Percentiles rank a stretch among this genome's conserved stretches.
These are phyloP conservation scores for Cydia splendana DNA, from an alignment of 1,140 invertebrate species.

Conservation along the genomic window DNA sequence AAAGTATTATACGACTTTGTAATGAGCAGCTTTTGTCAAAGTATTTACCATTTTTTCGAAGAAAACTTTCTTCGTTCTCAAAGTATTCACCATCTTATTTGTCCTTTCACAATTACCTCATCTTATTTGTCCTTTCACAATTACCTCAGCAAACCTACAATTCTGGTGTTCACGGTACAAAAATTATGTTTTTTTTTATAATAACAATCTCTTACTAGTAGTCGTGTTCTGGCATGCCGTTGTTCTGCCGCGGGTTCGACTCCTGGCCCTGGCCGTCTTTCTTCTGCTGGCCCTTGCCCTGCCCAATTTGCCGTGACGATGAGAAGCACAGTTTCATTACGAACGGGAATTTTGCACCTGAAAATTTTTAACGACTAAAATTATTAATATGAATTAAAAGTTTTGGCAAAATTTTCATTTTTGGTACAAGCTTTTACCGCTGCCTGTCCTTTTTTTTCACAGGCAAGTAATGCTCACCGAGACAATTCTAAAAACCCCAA, in stretches of 20 bases:
- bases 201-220: constrained; percentile 68
- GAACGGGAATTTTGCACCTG: constrained; percentile 97
- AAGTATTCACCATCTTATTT: constrained; percentile 46
- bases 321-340: constrained; percentile 98
- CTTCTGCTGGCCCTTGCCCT: constrained; percentile 57
- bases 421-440: too few relatives aligned
- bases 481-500: too few relatives aligned
- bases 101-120: constrained; percentile 24
- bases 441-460: too few relatives aligned
- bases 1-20: not conserved
- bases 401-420: too few relatives aligned
- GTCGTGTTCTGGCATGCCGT: constrained; percentile 64
- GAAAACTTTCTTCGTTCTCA: not conserved
- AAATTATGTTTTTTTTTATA: not conserved
- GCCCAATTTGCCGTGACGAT: constrained; percentile 88
- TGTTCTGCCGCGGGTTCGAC: constrained; percentile 55
- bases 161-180: not conserved
- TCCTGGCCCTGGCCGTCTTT: constrained; percentile 42
- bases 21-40: not conserved
- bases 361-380: constrained; percentile 51
- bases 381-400: not conserved
- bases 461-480: too few relatives aligned
- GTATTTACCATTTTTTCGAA: not conserved
- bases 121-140: constrained; percentile 33
- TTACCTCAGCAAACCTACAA: not conserved